Base-by-base conservation (phyloP, 2,113 vertebrate genomes). In the Stigmatopora nigra region DNA sequence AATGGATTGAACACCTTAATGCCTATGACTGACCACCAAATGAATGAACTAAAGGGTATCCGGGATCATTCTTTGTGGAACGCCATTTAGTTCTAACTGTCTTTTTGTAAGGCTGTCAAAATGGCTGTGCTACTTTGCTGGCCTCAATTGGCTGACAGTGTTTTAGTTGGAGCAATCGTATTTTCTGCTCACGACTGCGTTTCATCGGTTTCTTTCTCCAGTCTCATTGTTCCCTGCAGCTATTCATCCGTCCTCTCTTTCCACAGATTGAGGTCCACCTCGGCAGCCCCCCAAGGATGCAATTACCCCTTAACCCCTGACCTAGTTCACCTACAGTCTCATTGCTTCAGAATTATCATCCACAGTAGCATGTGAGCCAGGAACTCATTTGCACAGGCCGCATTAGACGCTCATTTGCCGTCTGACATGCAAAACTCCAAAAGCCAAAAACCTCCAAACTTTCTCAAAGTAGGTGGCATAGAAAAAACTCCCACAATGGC, bases 281-380 rank as follows among this genome's bases (percentile, higher is more conserved):
- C 67, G 62, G 58, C 13, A 49, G 49, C 49, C 65, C 68, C 68
- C 38, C 16, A 15, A 70, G 64, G 64, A 77, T 52, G 57, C 73
- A 80, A 82, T 82, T 78, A 82, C 56, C 71, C 76, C 72, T 67
- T 77, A 57, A 71, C 57, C 51, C 47, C 45, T 77, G 60, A 75
- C 56, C 61, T 52, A 66, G 61, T 77, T 79, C 72, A 22, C 64
- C 55, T 62, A 2, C 14, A 47, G 41, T 20, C 44, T 62, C 44
- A 16, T 17, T 17, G 59, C n/a, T 61, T 46, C 4, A 15, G 59
- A 61, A 61, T 61, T 22, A 61, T 61, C 38, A 61, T 19, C 59
- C 59, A 22, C 38, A 45, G 36, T 12, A 38, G 17, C 8, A 12
- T 20, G 11, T 5, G 41, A 44, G 13, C 41, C 59, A 22, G 22